A percentile compares a stretch with the other conserved stretches of the same genome.
Evolutionary conservation across 2,113 vertebrate species (phyloP).

Genomic region (Proterorhinus semilunaris): DNA sequence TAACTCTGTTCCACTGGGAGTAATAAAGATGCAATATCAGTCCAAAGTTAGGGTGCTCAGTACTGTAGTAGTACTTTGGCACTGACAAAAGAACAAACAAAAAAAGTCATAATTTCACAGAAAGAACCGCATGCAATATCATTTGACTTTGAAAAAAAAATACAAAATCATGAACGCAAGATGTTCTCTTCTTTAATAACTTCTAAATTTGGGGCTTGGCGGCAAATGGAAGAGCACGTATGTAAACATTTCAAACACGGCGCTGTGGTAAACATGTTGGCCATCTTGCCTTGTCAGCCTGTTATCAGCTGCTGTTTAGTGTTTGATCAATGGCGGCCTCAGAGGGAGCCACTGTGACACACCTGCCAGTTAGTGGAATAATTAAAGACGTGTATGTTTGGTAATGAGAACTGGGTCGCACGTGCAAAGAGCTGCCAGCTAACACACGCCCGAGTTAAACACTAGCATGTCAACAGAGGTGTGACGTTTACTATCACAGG

Average conservation of each 20-base stretch:
- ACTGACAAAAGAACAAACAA: too few relatives aligned
- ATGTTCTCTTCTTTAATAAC: too few relatives aligned
- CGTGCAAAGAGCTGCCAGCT: neutral
- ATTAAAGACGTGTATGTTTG: conserved; percentile 16
- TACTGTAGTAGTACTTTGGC: too few relatives aligned
- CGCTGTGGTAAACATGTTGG: neutral
- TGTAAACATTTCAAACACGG: neutral
- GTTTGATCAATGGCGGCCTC: conserved; percentile 15
- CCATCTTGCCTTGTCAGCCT: neutral
- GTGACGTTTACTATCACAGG: conserved; percentile 5
- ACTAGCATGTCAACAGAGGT: neutral
- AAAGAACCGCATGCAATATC: too few relatives aligned
- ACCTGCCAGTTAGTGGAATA: conserved; percentile 19
- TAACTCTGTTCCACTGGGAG: too few relatives aligned
- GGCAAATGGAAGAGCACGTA: neutral
- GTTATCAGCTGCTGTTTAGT: conserved; percentile 11
- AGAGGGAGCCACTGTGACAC: conserved; percentile 19
- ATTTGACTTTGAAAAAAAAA: too few relatives aligned
- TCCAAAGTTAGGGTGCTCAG: too few relatives aligned
- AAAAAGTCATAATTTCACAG: too few relatives aligned
- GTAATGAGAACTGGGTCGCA: conserved; percentile 1
- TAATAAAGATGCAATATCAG: too few relatives aligned
- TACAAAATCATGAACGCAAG: too few relatives aligned
- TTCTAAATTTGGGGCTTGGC: neutral
- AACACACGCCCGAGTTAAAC: neutral